Percentiles rank a stretch among this genome's conserved stretches.
Evolutionary conservation across 2,797 vertebrate species (phyloP).

Genomic region (Hafferia zeledoni): DNA sequence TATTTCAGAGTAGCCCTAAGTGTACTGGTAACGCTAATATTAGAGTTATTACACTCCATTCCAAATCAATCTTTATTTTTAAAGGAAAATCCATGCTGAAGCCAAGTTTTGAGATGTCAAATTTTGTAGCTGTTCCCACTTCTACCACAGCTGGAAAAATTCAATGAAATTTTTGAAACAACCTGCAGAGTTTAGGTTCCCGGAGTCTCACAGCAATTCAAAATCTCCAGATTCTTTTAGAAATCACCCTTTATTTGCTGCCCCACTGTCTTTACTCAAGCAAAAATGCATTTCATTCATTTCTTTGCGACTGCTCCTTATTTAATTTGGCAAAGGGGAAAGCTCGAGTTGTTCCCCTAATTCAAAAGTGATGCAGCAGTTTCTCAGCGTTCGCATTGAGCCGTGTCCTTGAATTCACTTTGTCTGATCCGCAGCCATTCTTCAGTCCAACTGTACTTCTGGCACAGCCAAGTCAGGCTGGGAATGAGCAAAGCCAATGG

Average conservation of each 20-base stretch:
- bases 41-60: neutral
- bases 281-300: slow-evolving; percentile 15
- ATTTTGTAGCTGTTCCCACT: slow-evolving; percentile 42
- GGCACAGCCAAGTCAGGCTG: slow-evolving; percentile 16
- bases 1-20: slow-evolving; percentile 4
- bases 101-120: slow-evolving; percentile 34
- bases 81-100: slow-evolving; percentile 15
- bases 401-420: slow-evolving; percentile 24
- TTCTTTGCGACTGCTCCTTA: slow-evolving; percentile 16
- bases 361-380: slow-evolving; percentile 31
- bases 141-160: slow-evolving; percentile 21
- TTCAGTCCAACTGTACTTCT: slow-evolving; percentile 39
- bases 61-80: slow-evolving; percentile 31
- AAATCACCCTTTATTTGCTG: slow-evolving; percentile 36
- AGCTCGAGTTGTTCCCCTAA: neutral
- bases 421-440: slow-evolving; percentile 51
- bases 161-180: neutral
- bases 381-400: neutral
- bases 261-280: neutral
- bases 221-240: neutral
- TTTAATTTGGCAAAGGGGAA: slow-evolving; percentile 31
- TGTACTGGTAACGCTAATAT: neutral
- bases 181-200: neutral
- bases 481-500: slow-evolving; percentile 25
- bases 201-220: neutral